Conservation (phyloP, 2,113 vertebrate genomes). For the Bubo bubo region DNA sequence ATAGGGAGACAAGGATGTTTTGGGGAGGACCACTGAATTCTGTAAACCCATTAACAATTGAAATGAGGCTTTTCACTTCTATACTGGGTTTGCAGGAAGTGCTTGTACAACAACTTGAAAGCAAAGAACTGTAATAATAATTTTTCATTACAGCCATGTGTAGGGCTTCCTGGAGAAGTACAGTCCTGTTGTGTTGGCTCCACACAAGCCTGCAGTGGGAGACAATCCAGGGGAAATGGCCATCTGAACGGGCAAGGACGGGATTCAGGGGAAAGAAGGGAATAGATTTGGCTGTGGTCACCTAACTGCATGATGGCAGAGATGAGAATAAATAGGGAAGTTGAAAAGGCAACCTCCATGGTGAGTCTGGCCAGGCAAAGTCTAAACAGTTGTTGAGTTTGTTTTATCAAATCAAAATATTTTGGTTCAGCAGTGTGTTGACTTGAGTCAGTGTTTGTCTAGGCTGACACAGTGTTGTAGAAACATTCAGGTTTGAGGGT, state of each 20-base stretch:
- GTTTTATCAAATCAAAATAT: constrained; percentile 56
- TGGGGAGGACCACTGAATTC: background rate
- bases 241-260: background rate
- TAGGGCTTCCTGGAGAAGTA: background rate
- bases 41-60: background rate
- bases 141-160: background rate
- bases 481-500: background rate
- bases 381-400: constrained; percentile 40
- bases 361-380: background rate
- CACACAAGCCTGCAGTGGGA: background rate
- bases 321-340: constrained; percentile 9
- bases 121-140: background rate
- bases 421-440: constrained; percentile 9
- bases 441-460: background rate
- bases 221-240: background rate
- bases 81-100: background rate
- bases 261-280: background rate
- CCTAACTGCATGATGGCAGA: background rate
- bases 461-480: background rate
- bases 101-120: background rate
- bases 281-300: background rate
- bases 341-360: background rate
- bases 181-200: background rate
- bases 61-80: background rate
- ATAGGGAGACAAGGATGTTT: background rate